phyloP scores from a whole-genome alignment of 92 coral and sea anemone genomes.

The Blastomussa wellsi region DNA sequence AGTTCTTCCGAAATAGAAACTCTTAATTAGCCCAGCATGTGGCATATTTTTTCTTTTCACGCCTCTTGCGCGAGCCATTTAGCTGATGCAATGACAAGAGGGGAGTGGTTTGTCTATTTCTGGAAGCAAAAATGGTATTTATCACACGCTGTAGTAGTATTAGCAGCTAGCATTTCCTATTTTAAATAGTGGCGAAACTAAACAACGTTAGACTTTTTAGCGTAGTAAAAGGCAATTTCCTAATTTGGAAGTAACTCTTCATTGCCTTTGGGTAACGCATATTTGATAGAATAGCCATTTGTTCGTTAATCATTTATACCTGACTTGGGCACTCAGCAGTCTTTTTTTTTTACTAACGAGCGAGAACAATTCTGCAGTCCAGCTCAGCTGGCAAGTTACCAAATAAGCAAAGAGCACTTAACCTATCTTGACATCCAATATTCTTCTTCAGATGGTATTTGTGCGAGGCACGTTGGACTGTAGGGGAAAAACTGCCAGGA shows the following conservation, averaged over 20 bases:
- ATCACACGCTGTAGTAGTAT: neutral
- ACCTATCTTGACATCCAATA: too few species aligned
- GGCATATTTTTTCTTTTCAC: slow-evolving; percentile 28
- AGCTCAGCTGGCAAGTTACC: neutral
- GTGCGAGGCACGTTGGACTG: too few species aligned
- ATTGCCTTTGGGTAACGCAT: neutral
- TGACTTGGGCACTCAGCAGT: neutral
- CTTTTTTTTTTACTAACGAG: neutral
- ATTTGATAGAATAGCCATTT: neutral
- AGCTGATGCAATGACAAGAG: neutral
- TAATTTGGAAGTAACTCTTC: neutral
- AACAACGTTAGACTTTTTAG: neutral
- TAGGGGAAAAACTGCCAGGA: too few species aligned
- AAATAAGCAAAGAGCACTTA: neutral
- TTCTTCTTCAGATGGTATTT: too few species aligned
- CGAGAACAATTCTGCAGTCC: neutral
- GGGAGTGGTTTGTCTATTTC: neutral
- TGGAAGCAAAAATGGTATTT: neutral
- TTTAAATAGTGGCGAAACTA: neutral
- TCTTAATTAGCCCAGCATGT: slow-evolving; percentile 14
- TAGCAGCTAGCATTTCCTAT: neutral
- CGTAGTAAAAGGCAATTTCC: neutral
- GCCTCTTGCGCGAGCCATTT: slow-evolving; percentile 11
- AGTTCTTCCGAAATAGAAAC: neutral
- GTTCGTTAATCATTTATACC: neutral